phyloP scores from a whole-genome alignment of 2,888 invertebrate species.

The Panopea generosa region DNA sequence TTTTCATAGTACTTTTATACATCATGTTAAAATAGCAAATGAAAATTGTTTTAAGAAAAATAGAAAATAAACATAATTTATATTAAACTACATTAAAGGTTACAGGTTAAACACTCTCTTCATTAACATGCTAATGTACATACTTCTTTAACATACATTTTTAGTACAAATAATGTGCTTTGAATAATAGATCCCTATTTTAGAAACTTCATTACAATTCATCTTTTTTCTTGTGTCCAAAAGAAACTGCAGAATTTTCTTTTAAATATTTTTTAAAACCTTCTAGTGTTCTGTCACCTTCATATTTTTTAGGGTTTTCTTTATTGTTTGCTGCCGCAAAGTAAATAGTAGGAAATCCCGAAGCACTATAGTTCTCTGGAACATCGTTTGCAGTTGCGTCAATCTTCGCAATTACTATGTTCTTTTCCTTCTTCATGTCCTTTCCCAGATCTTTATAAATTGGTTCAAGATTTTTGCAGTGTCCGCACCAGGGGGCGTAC shows the following conservation, averaged over 20 bases:
- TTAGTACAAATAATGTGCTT: too few species aligned
- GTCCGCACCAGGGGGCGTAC: slow-evolving; percentile 88
- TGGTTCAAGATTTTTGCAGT: slow-evolving; percentile 87
- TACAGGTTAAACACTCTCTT: too few species aligned
- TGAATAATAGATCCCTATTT: too few species aligned
- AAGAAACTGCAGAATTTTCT: slow-evolving; percentile 79
- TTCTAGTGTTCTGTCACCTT: slow-evolving; percentile 79
- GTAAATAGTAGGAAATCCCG: slow-evolving; percentile 87
- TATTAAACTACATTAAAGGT: too few species aligned
- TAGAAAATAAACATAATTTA: too few species aligned
- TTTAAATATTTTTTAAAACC: slow-evolving; percentile 82
- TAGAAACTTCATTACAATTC: slow-evolving; percentile 80
- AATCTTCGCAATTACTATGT: slow-evolving; percentile 84
- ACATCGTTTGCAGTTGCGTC: slow-evolving; percentile 86
- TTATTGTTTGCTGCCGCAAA: slow-evolving; percentile 84
- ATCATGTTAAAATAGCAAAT: too few species aligned
- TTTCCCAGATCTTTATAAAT: slow-evolving; percentile 85
- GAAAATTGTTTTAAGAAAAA: too few species aligned
- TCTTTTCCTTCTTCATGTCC: slow-evolving; percentile 78
- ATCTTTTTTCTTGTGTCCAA: slow-evolving; percentile 71
- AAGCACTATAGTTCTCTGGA: slow-evolving; percentile 82
- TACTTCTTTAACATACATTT: too few species aligned
- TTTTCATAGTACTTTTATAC: too few species aligned
- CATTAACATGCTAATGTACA: too few species aligned
- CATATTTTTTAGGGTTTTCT: slow-evolving; percentile 83